phyloP scores from a whole-genome alignment of 1,140 invertebrate genomes.

The Proales similis region DNA sequence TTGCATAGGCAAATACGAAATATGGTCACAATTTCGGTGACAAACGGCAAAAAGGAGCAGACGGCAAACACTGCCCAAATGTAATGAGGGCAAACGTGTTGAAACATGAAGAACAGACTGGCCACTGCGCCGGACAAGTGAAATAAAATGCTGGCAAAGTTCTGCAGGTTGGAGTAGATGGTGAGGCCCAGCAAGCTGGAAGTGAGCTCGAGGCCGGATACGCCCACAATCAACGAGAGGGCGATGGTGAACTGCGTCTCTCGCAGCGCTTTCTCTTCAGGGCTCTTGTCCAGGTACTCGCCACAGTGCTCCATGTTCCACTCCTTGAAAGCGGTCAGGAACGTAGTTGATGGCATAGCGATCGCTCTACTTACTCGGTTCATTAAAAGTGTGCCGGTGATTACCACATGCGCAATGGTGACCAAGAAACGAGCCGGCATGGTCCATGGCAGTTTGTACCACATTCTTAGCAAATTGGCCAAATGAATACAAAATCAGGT shows the following conservation, averaged over 20 bases:
- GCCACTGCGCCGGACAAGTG: constrained; percentile 17
- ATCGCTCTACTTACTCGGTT: neutral
- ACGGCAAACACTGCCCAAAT: constrained; percentile 21
- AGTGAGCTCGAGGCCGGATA: constrained; percentile 7
- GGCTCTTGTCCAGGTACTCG: neutral
- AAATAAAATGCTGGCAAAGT: constrained; percentile 11
- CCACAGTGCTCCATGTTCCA: constrained; percentile 22
- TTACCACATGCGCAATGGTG: neutral
- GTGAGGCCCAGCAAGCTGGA: constrained; percentile 9
- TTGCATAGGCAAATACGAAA: constrained; percentile 31
- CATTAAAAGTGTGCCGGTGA: constrained; percentile 19
- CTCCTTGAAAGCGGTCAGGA: neutral
- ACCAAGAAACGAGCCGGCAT: constrained; percentile 14
- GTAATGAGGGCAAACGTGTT: constrained; percentile 10
- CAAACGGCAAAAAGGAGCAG: constrained; percentile 27
- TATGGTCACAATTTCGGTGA: constrained; percentile 25
- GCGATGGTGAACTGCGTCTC: constrained; percentile 26
- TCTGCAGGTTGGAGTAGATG: constrained; percentile 28
- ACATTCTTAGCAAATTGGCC: neutral
- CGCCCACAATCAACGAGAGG: constrained; percentile 14
- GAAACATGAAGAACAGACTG: constrained; percentile 8
- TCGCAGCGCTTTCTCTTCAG: neutral
- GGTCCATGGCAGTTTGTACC: constrained; percentile 11
- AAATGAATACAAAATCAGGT: too few species aligned
- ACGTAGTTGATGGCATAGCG: neutral